Percentiles rank a stretch among this genome's conserved stretches.
Evolutionary conservation across 2,797 vertebrate genomes (phyloP).

Genomic region (Paguma larvata): DNA sequence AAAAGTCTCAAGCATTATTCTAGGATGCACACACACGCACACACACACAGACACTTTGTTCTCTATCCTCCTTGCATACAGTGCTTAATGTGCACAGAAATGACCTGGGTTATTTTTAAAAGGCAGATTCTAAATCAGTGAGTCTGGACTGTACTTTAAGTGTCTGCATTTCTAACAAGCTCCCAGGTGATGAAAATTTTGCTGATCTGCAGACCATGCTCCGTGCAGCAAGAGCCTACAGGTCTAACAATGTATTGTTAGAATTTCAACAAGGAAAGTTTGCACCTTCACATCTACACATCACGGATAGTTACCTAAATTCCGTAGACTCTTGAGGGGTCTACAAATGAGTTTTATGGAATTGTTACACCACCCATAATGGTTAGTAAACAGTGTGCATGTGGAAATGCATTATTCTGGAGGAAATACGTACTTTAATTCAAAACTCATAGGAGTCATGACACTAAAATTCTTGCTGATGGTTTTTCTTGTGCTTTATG

Average conservation of each 20-base stretch:
- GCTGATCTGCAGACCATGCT: not conserved
- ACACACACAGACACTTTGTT: not conserved
- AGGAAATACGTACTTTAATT: not conserved
- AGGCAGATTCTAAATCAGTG: not conserved
- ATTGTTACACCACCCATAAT: not conserved
- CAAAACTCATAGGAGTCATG: not conserved
- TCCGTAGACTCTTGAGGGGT: not conserved
- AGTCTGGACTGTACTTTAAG: not conserved
- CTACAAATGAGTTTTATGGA: not conserved
- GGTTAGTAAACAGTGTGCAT: not conserved
- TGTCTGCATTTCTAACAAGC: not conserved
- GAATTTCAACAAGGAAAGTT: not conserved
- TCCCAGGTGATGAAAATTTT: not conserved
- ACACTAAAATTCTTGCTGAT: not conserved
- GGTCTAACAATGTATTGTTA: not conserved
- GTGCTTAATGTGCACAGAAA: not conserved
- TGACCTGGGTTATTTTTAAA: not conserved
- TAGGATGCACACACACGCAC: not conserved
- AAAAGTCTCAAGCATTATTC: conserved; percentile 21
- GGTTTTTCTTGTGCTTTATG: not conserved
- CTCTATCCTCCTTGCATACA: not conserved
- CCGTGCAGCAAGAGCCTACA: not conserved
- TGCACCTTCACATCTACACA: not conserved
- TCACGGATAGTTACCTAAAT: not conserved
- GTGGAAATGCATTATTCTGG: not conserved